Base-by-base conservation (phyloP, 2,888 invertebrate species). In the Diaprepes abbreviatus region DNA sequence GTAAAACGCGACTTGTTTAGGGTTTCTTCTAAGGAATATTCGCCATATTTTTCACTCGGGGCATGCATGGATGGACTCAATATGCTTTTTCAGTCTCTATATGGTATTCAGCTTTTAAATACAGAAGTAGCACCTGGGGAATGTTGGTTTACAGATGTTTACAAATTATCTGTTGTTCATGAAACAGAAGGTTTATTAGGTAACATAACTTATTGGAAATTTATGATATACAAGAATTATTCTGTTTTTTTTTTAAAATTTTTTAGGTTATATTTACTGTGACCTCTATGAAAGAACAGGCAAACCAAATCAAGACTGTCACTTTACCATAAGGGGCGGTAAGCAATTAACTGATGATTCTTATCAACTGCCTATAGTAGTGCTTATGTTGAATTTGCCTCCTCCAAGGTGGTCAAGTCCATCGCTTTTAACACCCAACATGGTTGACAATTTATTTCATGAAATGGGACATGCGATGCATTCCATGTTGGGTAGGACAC, bases 381-480 rank as follows among this genome's bases (percentile, higher is more conserved):
- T 97, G 12, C 88, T 98, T 45, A 95, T 96, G 93, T 84, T 98
- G 66, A 96, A 96, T 71, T 87, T 98, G 62, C 90, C 92, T 43
- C 87, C 91, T 31, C 93, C 94, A 0, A 89, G 90, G 74, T 90
- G 90, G 88, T 88, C 88, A 0, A 90, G 89, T 3, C 94, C 94
- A 0, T 92, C 94, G 43, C 85, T 97, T 58, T 86, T 99, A 62
- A 89, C 91, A 19, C 93, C 95, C 0, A 89, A 90, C 14, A 92
- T 94, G 79, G 93, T 98, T 6, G 98, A 98, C 84, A 99, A 98
- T 86, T 87, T 99, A 74, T 98, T 98, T 85, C 99, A 99, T 83
- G 98, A 99, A 87, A 92, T 97, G 92, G 99, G 99, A 0, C 99
- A 99, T 86, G 99, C 98, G 12, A 92, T 98, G 89, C 99, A 99